Percentiles rank a stretch among this genome's conserved stretches.
Conservation (phyloP, 2,113 vertebrate genomes). For the Aviceda subcristata region DNA sequence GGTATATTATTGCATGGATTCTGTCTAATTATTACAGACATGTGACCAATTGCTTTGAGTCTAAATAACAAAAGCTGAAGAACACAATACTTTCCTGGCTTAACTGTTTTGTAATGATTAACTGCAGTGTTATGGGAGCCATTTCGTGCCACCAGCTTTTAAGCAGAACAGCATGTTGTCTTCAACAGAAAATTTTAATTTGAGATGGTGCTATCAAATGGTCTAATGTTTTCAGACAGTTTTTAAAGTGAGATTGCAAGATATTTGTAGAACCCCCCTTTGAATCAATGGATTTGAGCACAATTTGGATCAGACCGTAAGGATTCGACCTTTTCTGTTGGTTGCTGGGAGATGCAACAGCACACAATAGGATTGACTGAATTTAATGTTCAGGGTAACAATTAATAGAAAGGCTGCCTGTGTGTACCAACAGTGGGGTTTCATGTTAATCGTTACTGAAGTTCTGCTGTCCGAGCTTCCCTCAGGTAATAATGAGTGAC, state of each 20-base stretch:
- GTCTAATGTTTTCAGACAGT: neutral
- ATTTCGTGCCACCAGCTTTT: neutral
- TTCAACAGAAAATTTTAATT: conserved; percentile 19
- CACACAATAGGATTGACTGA: conserved; percentile 34
- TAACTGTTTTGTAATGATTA: conserved; percentile 46
- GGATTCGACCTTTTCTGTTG: neutral
- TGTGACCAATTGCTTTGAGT: conserved; percentile 10
- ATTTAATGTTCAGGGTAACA: conserved; percentile 51
- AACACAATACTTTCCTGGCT: neutral
- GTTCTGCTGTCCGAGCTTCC: neutral
- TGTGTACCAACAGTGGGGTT: conserved; percentile 21
- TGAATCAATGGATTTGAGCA: neutral
- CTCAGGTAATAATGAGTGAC: conserved; percentile 34
- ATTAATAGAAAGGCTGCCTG: conserved; percentile 42
- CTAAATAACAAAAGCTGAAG: conserved; percentile 13
- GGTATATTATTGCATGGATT: neutral
- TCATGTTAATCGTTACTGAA: conserved; percentile 52
- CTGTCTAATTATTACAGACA: conserved; percentile 29
- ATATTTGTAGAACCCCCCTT: neutral
- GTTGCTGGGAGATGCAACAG: neutral
- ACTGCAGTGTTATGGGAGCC: conserved; percentile 5
- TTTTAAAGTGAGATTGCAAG: neutral
- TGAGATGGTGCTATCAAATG: neutral
- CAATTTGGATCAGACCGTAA: neutral
- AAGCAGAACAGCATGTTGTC: conserved; percentile 12